Evolutionary conservation across 2,797 vertebrate genomes (phyloP), one percentile per base, ranked within the genome.

Genomic region (Mormyrops attenuatus): DNA sequence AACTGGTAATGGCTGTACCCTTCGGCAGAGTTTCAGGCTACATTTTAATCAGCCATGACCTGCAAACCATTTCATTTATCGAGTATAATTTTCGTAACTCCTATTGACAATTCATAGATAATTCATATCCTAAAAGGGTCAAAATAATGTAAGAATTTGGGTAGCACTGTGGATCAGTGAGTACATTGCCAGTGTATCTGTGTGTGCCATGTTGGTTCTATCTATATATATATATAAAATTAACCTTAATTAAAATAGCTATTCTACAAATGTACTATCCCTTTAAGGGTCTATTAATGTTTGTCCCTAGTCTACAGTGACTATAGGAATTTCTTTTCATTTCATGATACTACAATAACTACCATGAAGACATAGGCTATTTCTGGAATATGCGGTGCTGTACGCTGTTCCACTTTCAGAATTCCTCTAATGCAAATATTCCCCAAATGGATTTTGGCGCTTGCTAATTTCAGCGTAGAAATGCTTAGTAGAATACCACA

Each of bases 21-120:
- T 94, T 91, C 91, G 95, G 96, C 95, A 11, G 88, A n/a, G 95
- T 94, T 95, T 92, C 91, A 92, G 95, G 96, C 95, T 94, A 94
- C 89, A 92, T 95, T 95, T 95, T 95, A 96, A 96, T 96, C 92
- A 94, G 93, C 57, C 93, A 85, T 88, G 73, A 90, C 77, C 87
- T 85, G 80, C 52, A 88, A 34, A 69, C 11, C 22, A 53, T 57
- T 90, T 90, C 44, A 26, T 17, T 77, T 82, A 55, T 17, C 3
- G 17, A 50, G 15, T 84, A 30, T 26, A 50, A 55, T 89, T 89
- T 85, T 7, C 69, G 15, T 41, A 55, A 49, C 49, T 47, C 55
- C 53, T 63, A 34, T 85, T 85, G 77, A 89, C 60, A 47, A 15
- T 85, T 85, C 34, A 85, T 89, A 20, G 38, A 85, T 89, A 63